Conservation (phyloP, 1,140 invertebrate species). For the Drosophila lowei region DNA sequence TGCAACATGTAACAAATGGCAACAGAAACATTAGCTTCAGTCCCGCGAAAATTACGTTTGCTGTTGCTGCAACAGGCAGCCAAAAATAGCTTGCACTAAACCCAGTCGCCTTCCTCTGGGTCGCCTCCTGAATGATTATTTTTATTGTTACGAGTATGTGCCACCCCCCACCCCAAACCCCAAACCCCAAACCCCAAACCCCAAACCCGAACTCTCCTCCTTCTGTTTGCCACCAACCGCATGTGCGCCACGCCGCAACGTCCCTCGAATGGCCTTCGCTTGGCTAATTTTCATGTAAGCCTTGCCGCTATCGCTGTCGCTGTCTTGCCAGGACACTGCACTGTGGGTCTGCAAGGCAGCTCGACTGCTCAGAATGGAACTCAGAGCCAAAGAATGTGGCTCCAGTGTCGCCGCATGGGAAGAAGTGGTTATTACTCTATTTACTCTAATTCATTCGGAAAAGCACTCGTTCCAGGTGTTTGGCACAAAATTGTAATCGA, state of each 20-base stretch:
- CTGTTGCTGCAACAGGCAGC: constrained; percentile 6
- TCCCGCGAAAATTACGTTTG: not conserved
- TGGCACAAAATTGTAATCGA: too few relatives aligned
- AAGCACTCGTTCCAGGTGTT: too few relatives aligned
- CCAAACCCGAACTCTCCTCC: too few relatives aligned
- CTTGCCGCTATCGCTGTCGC: constrained; percentile 40
- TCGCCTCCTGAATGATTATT: constrained; percentile 67
- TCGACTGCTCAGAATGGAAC: too few relatives aligned
- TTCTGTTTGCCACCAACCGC: not conserved
- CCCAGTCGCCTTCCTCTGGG: constrained; percentile 17
- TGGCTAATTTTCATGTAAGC: constrained; percentile 73
- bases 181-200: too few relatives aligned
- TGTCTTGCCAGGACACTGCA: constrained; percentile 50
- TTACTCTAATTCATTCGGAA: too few relatives aligned
- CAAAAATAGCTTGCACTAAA: constrained; percentile 14
- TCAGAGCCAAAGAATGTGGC: too few relatives aligned
- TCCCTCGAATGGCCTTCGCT: constrained; percentile 22
- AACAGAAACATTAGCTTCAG: too few relatives aligned
- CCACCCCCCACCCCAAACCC: too few relatives aligned
- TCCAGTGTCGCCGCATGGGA: too few relatives aligned
- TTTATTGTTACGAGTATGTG: constrained; percentile 70
- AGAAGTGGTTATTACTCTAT: too few relatives aligned
- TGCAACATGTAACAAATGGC: too few relatives aligned
- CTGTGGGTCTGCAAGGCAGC: constrained; percentile 15
- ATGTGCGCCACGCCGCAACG: not conserved